Evolutionary conservation across 2,888 invertebrate genomes (phyloP).

Genomic region (Trachelus stipa): DNA sequence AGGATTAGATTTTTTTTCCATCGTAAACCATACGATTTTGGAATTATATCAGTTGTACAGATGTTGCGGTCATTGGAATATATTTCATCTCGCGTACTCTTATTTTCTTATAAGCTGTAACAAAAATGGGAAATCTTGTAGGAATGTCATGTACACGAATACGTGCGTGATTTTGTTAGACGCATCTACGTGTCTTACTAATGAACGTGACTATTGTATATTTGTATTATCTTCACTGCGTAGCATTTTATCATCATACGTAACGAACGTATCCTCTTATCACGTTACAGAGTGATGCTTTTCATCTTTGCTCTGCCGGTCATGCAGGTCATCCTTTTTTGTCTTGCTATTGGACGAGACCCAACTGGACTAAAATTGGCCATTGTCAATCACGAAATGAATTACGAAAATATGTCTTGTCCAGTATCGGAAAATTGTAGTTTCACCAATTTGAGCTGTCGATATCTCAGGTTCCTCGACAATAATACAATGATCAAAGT

Average conservation of each 20-base stretch:
- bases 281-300: constrained; percentile 78
- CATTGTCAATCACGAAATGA: constrained; percentile 79
- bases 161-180: too few species aligned
- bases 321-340: constrained; percentile 94
- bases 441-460: constrained; percentile 80
- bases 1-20: not conserved
- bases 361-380: constrained; percentile 86
- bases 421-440: constrained; percentile 74
- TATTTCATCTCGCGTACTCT: too few species aligned
- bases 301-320: constrained; percentile 95
- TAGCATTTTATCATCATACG: too few species aligned
- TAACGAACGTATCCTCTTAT: too few species aligned
- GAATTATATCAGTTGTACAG: too few species aligned
- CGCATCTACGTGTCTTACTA: too few species aligned
- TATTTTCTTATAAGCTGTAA: too few species aligned
- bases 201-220: too few species aligned
- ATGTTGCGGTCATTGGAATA: too few species aligned
- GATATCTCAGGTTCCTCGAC: constrained; percentile 81
- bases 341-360: constrained; percentile 90
- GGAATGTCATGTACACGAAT: too few species aligned
- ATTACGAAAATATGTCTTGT: constrained; percentile 67
- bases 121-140: too few species aligned
- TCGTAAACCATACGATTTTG: not conserved
- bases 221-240: too few species aligned
- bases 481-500: constrained; percentile 78